Evolutionary conservation across 2,113 vertebrate genomes (phyloP).

Genomic region (Neofelis nebulosa): DNA sequence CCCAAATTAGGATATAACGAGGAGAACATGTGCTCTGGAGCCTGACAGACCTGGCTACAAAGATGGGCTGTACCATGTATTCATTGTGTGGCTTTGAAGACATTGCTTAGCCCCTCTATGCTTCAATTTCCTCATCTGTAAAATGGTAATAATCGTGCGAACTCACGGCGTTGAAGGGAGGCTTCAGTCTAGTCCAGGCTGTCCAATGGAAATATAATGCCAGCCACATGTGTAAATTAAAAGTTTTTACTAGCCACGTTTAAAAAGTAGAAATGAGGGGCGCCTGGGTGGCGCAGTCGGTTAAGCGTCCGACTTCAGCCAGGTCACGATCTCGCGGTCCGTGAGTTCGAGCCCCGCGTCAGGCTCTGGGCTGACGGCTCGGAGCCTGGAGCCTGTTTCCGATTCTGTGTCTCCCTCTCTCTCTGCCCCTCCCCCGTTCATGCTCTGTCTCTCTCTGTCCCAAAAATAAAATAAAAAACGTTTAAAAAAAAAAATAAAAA

Average conservation of each 20-base stretch:
- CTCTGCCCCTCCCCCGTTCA: too few relatives aligned
- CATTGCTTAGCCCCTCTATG: too few relatives aligned
- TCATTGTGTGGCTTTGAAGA: not conserved
- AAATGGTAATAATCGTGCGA: not conserved
- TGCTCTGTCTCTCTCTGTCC: too few relatives aligned
- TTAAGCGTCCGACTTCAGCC: too few relatives aligned
- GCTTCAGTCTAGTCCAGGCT: not conserved
- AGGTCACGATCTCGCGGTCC: too few relatives aligned
- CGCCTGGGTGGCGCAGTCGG: too few relatives aligned
- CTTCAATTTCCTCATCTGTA: not conserved
- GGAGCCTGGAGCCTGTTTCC: too few relatives aligned
- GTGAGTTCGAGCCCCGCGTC: too few relatives aligned
- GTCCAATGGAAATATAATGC: not conserved
- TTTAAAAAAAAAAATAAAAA: too few relatives aligned
- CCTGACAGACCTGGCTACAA: not conserved
- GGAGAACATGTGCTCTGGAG: not conserved
- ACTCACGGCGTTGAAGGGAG: not conserved
- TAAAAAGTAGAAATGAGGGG: slow-evolving; percentile 42
- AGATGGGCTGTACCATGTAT: not conserved
- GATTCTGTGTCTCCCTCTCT: too few relatives aligned
- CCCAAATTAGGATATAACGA: not conserved
- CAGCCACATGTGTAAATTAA: not conserved
- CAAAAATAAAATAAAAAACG: too few relatives aligned
- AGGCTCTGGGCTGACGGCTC: too few relatives aligned
- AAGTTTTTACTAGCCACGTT: not conserved